A percentile compares a stretch with the other conserved stretches of the same genome.
phyloP scores from a whole-genome alignment of 2,888 invertebrate species.

The Diarsia dahlii region DNA sequence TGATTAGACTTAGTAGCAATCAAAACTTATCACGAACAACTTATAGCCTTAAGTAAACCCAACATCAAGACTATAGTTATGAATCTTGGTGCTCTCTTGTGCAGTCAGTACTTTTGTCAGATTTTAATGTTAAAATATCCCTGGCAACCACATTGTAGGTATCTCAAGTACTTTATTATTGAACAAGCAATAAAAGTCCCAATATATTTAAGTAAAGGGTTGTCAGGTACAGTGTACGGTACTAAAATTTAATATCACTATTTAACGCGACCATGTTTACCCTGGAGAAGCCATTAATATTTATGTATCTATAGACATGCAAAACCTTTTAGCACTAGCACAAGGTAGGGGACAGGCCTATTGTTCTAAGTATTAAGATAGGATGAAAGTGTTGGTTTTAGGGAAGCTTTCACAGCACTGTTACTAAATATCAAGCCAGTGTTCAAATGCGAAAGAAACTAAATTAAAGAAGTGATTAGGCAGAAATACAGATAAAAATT shows the following conservation, averaged over 20 bases:
- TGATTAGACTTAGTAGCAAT: not conserved
- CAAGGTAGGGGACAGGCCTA: slow-evolving; percentile 11
- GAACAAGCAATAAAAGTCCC: slow-evolving; percentile 30
- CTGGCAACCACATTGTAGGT: slow-evolving; percentile 23
- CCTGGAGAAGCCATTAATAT: slow-evolving; percentile 43
- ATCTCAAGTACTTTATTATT: slow-evolving; percentile 15
- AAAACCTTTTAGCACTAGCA: slow-evolving; percentile 51
- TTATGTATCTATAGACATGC: slow-evolving; percentile 49
- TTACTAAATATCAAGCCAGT: not conserved
- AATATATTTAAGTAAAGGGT: slow-evolving; percentile 41
- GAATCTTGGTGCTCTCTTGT: not conserved
- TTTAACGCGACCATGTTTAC: slow-evolving; percentile 33
- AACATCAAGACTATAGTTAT: not conserved
- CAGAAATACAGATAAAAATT: too few relatives aligned
- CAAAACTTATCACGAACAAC: not conserved
- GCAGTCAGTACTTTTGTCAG: not conserved
- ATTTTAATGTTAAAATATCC: slow-evolving; percentile 7
- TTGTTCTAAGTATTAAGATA: slow-evolving; percentile 29
- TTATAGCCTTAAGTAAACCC: not conserved
- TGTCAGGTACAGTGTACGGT: slow-evolving; percentile 25
- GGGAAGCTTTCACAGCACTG: not conserved
- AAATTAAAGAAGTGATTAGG: too few relatives aligned
- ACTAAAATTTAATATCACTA: slow-evolving; percentile 56
- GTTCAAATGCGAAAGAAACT: not conserved
- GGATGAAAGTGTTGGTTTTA: not conserved